Evolutionary conservation across 1,140 invertebrate species (phyloP).

Genomic region (Nomia melanderi): DNA sequence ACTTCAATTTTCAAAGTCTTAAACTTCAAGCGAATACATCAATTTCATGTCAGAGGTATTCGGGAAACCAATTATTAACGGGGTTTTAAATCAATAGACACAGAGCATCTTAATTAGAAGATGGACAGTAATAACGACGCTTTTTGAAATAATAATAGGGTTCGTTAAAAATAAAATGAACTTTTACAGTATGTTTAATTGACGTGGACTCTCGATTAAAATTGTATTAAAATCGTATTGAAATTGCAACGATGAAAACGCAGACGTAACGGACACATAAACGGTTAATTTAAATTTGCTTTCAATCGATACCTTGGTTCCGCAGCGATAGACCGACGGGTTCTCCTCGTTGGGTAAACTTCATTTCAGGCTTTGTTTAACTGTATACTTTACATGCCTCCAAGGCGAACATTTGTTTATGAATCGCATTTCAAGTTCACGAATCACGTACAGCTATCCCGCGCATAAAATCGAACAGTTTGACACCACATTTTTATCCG

Average conservation of each 20-base stretch:
- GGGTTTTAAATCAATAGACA: too few species aligned
- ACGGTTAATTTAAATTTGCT: background rate
- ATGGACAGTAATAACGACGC: too few species aligned
- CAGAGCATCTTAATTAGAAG: too few species aligned
- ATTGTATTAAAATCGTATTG: too few species aligned
- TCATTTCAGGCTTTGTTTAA: constrained; percentile 18
- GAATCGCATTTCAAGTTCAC: constrained; percentile 19
- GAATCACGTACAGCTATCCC: background rate
- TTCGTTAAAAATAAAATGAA: too few species aligned
- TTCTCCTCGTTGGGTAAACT: constrained; percentile 14
- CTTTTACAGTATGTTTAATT: too few species aligned
- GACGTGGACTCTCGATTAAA: too few species aligned
- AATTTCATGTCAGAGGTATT: background rate
- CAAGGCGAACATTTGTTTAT: constrained; percentile 32
- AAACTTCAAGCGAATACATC: background rate
- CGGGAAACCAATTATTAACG: too few species aligned
- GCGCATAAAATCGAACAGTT: background rate
- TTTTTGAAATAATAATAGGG: too few species aligned
- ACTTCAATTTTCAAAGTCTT: constrained; percentile 1
- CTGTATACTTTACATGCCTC: constrained; percentile 23
- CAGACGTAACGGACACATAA: background rate
- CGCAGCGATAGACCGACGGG: constrained; percentile 21
- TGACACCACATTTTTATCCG: background rate
- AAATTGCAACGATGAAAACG: too few species aligned
- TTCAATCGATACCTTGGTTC: constrained; percentile 50